Evolutionary conservation across 2,113 vertebrate species (phyloP).

Genomic region (Myrmophylax atrothorax): DNA sequence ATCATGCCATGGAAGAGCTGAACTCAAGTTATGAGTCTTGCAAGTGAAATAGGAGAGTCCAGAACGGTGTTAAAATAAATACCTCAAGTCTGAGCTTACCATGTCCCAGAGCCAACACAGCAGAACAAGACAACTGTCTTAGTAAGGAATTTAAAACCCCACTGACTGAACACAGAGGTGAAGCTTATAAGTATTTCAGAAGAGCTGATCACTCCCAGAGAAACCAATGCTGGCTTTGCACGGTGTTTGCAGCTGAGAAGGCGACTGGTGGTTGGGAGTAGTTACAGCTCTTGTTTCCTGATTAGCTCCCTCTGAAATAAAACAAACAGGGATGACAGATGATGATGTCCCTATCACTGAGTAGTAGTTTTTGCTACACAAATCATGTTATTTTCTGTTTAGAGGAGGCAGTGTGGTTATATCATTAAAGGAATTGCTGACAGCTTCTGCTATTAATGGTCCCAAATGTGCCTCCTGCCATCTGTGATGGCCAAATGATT

Average conservation of each 20-base stretch:
- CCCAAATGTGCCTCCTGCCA: constrained; percentile 39
- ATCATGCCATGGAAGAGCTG: neutral
- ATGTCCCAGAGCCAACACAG: neutral
- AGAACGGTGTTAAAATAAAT: neutral
- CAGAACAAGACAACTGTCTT: neutral
- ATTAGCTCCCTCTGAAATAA: constrained; percentile 9
- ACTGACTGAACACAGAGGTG: neutral
- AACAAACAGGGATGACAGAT: constrained; percentile 26
- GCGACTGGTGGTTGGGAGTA: neutral
- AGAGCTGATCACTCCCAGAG: neutral
- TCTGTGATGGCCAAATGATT: constrained; percentile 11
- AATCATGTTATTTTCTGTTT: constrained; percentile 40
- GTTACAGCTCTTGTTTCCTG: neutral
- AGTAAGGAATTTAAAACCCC: neutral
- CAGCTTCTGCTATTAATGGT: constrained; percentile 47
- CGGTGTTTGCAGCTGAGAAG: neutral
- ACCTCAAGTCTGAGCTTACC: neutral
- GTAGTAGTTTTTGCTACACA: constrained; percentile 24
- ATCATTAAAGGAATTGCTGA: constrained; percentile 48
- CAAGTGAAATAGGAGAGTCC: neutral
- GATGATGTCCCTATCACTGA: constrained; percentile 32
- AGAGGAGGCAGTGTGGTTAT: neutral
- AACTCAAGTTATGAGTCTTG: neutral
- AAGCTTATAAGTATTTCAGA: neutral
- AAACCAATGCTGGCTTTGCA: neutral